Base-by-base conservation (phyloP, 2,888 invertebrate genomes). In the Eupelmus urozonus region DNA sequence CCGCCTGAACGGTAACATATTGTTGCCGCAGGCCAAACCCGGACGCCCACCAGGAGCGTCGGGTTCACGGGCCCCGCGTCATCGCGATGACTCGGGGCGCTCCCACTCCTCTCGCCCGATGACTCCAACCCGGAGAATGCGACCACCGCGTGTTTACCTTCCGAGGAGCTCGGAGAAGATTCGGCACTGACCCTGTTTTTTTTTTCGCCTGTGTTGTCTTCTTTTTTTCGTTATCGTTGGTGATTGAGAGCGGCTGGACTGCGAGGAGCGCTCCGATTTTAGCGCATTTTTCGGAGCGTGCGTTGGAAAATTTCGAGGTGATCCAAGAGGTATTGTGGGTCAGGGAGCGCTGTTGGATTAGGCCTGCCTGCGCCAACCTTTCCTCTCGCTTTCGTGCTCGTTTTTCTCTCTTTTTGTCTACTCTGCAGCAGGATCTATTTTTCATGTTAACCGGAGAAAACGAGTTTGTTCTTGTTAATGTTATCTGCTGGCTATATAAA, bases 371-470 rank as follows among this genome's bases (percentile, higher is more conserved):
- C n/a, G n/a, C n/a, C n/a, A n/a, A n/a, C n/a, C n/a, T n/a, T n/a
- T n/a, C n/a, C n/a, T n/a, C n/a, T n/a, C n/a, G n/a, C n/a, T n/a
- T n/a, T n/a, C n/a, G n/a, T n/a, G 11, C 23, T 5, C 25, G 7
- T 55, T 53, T 40, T n/a, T 55, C 55, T 23, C 40, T 40, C 23
- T 67, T 13, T 67, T 40, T 67, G 49, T 16, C 25, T 11, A 4
- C 23, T n/a, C 2, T 62, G 27, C n/a, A 20, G 29, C 49, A 78
- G 62, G 67, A 49, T 78, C 55, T 55, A 34, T 73, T 62, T 53
- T 73, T 53, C 67, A 69, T 60, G 29, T 73, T 63, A 73, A 78
- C 69, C 73, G 49, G 73, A 63, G 62, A 73, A 63, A 67, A 69
- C 63, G 13, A 73, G 69, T 69, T 78, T 69, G 18, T 16, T 49